These are phyloP conservation scores for Papilio aristodemus DNA, from an alignment of 1,140 invertebrate species.

Conservation along the genomic window DNA sequence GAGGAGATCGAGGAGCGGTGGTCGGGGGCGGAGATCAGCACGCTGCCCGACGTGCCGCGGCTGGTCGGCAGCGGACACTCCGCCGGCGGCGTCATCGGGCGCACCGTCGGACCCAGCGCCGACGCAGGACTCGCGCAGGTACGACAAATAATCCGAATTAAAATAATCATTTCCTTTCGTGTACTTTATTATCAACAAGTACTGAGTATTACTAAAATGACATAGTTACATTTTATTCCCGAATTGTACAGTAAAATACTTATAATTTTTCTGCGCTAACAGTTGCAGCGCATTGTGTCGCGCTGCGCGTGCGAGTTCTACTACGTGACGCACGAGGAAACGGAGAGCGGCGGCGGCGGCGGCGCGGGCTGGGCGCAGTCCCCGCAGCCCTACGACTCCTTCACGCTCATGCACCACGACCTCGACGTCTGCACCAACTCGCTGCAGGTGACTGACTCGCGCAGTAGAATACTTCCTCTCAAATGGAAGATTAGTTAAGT, in stretches of 20 bases:
- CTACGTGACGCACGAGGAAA: constrained; percentile 96
- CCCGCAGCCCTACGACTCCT: constrained; percentile 95
- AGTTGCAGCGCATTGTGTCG: constrained; percentile 97
- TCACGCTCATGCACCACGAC: constrained; percentile 99
- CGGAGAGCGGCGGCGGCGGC: constrained; percentile 79
- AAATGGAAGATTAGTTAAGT: too few relatives aligned
- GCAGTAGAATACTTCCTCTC: too few relatives aligned
- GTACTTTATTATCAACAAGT: too few relatives aligned
- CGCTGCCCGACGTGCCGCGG: constrained; percentile 91
- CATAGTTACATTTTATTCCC: too few relatives aligned
- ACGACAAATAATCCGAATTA: not conserved
- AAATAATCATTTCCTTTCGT: not conserved
- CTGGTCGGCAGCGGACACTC: constrained; percentile 96
- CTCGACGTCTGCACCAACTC: constrained; percentile 98
- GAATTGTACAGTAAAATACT: too few relatives aligned
- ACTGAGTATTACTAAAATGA: too few relatives aligned
- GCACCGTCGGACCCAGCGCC: constrained; percentile 90
- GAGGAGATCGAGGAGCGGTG: constrained; percentile 93
- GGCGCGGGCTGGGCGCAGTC: constrained; percentile 85
- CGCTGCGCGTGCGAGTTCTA: constrained; percentile 99
- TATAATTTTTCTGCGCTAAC: constrained; percentile 32
- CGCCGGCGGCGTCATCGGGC: constrained; percentile 96
- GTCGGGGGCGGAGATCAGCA: constrained; percentile 86
- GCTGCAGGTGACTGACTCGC: constrained; percentile 82
- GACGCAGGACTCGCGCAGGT: constrained; percentile 67